Base-by-base conservation (phyloP, 2,888 invertebrate genomes). In the Tetragonula carbonaria region DNA sequence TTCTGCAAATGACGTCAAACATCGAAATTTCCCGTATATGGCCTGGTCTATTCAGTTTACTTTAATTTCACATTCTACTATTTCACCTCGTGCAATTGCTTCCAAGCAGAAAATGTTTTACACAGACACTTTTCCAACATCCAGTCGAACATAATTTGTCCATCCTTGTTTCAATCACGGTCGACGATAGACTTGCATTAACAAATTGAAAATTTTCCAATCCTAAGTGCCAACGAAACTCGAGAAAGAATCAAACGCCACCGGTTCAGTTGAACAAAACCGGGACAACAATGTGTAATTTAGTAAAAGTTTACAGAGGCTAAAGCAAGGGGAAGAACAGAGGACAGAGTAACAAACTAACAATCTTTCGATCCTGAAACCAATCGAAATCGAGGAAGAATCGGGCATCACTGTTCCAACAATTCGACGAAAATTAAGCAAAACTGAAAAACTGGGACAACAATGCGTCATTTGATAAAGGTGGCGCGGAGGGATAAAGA, bases 391-490 rank as follows among this genome's bases (percentile, higher is more conserved):
- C 45, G 45, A 45, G n/a, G 13, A 2, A 5, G n/a, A 57, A 53
- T 50, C 50, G 0, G 14, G 11, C 50, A 14, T 14, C 50, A 50
- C 14, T 4, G 50, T 13, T 14, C 14, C 50, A 50, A 50, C 50
- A 14, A 50, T 50, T 50, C 4, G 13, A 4, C 50, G 8, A n/a
- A 57, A 57, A 57, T 57, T 57, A n/a, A 57, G n/a, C n/a, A 4
- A n/a, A 5, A n/a, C 14, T n/a, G n/a, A 59, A 59, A 14, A 59
- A 5, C 21, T 45, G 45, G 45, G 45, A 23, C n/a, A 45, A 80
- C 81, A 67, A 76, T 73, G 33, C 50, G 33, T 72, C 62, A 78
- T 74, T 71, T 71, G 14, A 5, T 50, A 45, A 74, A 45, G 2
- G 65, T 14, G 55, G n/a, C n/a, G 45, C 23, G 45, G 8, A 18